These are phyloP conservation scores for Pseudopipra pipra DNA, from an alignment of 2,113 vertebrate species.

Conservation along the genomic window DNA sequence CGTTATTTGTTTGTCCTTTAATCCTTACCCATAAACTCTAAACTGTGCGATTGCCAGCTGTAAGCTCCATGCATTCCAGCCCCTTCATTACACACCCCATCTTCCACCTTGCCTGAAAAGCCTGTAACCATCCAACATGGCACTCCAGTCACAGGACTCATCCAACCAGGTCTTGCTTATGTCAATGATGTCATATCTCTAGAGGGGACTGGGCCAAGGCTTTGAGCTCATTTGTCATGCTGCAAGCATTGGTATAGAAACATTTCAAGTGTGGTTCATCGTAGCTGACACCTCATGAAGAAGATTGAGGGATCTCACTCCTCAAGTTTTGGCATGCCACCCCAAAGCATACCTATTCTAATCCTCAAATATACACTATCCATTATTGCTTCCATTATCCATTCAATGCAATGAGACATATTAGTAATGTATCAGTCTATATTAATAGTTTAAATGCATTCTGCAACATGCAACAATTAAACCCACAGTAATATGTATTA, in stretches of 20 bases:
- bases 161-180: neutral
- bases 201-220: neutral
- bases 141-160: neutral
- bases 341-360: neutral
- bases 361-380: neutral
- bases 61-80: neutral
- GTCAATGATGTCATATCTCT: neutral
- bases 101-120: neutral
- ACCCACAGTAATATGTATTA: neutral
- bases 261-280: neutral
- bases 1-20: neutral
- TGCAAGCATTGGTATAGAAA: neutral
- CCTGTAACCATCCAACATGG: neutral
- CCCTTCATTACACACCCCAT: neutral
- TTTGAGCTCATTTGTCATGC: neutral
- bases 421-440: neutral
- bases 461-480: neutral
- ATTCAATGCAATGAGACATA: neutral
- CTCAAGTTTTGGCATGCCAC: neutral
- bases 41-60: rapidly evolving
- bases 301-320: neutral
- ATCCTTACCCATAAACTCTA: neutral
- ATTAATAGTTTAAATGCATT: neutral
- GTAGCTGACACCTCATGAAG: neutral
- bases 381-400: neutral